Conservation (phyloP, 2,888 invertebrate genomes). For the Drosophila mulleri region DNA sequence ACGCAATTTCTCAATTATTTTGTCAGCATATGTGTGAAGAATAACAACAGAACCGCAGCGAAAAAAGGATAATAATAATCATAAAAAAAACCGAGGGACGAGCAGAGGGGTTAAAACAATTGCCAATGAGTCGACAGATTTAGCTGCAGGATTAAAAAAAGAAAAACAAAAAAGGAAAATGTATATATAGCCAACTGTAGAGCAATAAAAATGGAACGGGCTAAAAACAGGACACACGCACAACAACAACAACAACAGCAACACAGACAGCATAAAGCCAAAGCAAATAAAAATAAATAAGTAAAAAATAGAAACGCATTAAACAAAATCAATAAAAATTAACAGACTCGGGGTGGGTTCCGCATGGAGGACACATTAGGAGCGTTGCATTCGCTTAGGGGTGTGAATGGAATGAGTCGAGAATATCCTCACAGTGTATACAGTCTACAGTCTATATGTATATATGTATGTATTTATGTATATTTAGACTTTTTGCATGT, state of each 20-base stretch:
- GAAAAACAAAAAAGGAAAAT: constrained; percentile 29
- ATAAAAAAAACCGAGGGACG: constrained; percentile 27
- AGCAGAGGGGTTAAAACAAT: constrained; percentile 67
- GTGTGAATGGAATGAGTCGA: constrained; percentile 20
- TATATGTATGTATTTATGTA: neutral
- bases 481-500: constrained; percentile 38
- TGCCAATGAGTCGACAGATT: constrained; percentile 70
- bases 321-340: constrained; percentile 80
- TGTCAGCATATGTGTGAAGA: constrained; percentile 76
- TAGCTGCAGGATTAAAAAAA: constrained; percentile 33
- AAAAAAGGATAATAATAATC: constrained; percentile 69
- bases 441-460: no score
- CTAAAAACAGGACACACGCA: constrained; percentile 39
- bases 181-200: constrained; percentile 42
- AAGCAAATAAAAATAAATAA: constrained; percentile 76
- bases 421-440: neutral
- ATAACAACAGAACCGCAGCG: constrained; percentile 61
- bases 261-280: constrained; percentile 35
- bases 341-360: constrained; percentile 54
- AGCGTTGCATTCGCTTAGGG: constrained; percentile 40
- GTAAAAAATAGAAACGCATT: constrained; percentile 72
- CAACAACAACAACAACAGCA: constrained; percentile 13
- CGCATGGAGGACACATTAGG: constrained; percentile 17
- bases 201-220: constrained; percentile 32
- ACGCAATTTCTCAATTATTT: constrained; percentile 67